Evolutionary conservation across 2,797 vertebrate species (phyloP).

Genomic region (Agapornis canus): DNA sequence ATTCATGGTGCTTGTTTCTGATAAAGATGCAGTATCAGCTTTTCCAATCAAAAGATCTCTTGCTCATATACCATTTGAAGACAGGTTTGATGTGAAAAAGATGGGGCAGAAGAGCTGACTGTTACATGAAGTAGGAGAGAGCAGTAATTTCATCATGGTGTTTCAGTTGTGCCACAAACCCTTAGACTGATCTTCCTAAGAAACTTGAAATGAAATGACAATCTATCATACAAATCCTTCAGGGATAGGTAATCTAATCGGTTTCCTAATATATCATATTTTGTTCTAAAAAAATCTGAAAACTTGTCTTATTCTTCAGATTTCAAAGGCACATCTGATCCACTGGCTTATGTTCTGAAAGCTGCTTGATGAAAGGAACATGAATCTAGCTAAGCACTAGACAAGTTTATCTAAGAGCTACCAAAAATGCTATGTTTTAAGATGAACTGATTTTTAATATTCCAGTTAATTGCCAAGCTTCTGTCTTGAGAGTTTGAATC

Average conservation of each 20-base stretch:
- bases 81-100: constrained; percentile 2
- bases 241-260: constrained; percentile 46
- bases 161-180: constrained; percentile 45
- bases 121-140: not conserved
- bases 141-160: not conserved
- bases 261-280: constrained; percentile 29
- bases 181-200: constrained; percentile 25
- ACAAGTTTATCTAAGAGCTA: not conserved
- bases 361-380: not conserved
- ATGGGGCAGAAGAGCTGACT: constrained; percentile 17
- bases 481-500: not conserved
- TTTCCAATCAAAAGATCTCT: constrained; percentile 75
- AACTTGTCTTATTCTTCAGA: constrained; percentile 7
- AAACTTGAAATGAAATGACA: constrained; percentile 45
- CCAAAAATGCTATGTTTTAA: not conserved
- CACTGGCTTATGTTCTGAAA: constrained; percentile 40
- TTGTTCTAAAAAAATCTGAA: constrained; percentile 43
- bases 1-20: constrained; percentile 73
- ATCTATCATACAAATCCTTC: constrained; percentile 35
- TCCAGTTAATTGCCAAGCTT: not conserved
- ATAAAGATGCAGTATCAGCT: constrained; percentile 77
- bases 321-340: constrained; percentile 57
- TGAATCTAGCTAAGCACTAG: not conserved
- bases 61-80: not conserved
- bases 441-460: not conserved